phyloP scores from a whole-genome alignment of 2,113 vertebrate genomes.

The Speoplatyrhinus poulsoni region DNA sequence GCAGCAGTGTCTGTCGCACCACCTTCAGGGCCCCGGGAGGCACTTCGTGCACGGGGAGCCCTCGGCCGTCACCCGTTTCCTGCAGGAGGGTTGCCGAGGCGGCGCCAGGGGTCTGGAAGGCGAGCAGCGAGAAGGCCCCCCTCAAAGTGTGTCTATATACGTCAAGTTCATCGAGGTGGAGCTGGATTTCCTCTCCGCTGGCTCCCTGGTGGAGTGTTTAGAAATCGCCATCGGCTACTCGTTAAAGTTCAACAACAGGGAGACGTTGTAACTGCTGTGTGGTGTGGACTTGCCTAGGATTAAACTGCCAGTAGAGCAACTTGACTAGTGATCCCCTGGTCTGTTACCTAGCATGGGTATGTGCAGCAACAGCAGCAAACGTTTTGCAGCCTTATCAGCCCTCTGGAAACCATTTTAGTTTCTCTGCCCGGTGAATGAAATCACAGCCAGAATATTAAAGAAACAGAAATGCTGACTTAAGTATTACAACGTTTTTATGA shows the following conservation, averaged over 20 bases:
- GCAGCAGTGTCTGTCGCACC: constrained; percentile 92
- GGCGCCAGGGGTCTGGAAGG: constrained; percentile 66
- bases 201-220: constrained; percentile 96
- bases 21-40: constrained; percentile 92
- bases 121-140: constrained; percentile 73
- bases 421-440: not conserved
- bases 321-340: constrained; percentile 20
- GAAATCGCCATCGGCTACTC: constrained; percentile 95
- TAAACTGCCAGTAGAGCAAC: constrained; percentile 15
- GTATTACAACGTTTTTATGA: constrained; percentile 10
- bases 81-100: constrained; percentile 88
- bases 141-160: constrained; percentile 81
- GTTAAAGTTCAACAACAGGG: constrained; percentile 91
- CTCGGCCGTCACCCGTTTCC: constrained; percentile 86
- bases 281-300: constrained; percentile 18
- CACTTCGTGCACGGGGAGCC: constrained; percentile 83
- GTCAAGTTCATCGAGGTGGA: constrained; percentile 98
- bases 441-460: constrained; percentile 11
- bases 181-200: constrained; percentile 97
- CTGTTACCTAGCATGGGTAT: constrained; percentile 37
- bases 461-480: constrained; percentile 12
- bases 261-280: constrained; percentile 45
- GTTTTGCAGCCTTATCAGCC: constrained; percentile 29
- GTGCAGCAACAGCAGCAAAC: not conserved
- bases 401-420: not conserved